These are phyloP conservation scores for Whitmania pigra DNA, from an alignment of 1,140 invertebrate genomes.

Conservation along the genomic window DNA sequence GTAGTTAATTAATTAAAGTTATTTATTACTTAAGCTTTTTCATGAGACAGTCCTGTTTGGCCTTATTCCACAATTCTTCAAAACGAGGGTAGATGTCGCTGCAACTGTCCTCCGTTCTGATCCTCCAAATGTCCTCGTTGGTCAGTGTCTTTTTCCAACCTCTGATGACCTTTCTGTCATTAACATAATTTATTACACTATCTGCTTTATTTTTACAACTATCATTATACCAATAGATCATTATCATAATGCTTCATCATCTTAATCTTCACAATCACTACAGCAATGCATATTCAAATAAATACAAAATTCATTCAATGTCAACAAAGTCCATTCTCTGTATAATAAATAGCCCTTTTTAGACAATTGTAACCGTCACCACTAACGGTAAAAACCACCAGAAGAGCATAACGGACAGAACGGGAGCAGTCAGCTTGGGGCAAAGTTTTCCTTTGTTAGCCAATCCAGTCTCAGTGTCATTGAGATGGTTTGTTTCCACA, in stretches of 20 bases:
- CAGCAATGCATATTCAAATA: too few species aligned
- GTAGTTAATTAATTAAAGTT: too few species aligned
- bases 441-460: constrained; percentile 7
- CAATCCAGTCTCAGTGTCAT: not conserved
- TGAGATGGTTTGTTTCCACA: too few species aligned
- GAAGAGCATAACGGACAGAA: constrained; percentile 18
- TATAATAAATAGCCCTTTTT: too few species aligned
- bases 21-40: not conserved
- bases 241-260: too few species aligned
- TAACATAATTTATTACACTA: not conserved
- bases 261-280: too few species aligned
- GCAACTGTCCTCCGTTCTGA: constrained; percentile 19
- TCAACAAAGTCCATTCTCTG: too few species aligned
- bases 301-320: too few species aligned
- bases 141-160: constrained; percentile 21
- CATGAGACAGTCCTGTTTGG: not conserved
- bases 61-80: constrained; percentile 17
- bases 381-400: constrained; percentile 22
- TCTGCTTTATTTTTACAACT: too few species aligned
- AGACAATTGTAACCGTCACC: too few species aligned
- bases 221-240: too few species aligned
- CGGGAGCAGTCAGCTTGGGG: constrained; percentile 15
- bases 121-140: constrained; percentile 21
- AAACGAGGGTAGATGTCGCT: constrained; percentile 7
- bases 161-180: constrained; percentile 9